phyloP scores from a whole-genome alignment of 2,797 vertebrate species.

The Coccyzus lansbergi region DNA sequence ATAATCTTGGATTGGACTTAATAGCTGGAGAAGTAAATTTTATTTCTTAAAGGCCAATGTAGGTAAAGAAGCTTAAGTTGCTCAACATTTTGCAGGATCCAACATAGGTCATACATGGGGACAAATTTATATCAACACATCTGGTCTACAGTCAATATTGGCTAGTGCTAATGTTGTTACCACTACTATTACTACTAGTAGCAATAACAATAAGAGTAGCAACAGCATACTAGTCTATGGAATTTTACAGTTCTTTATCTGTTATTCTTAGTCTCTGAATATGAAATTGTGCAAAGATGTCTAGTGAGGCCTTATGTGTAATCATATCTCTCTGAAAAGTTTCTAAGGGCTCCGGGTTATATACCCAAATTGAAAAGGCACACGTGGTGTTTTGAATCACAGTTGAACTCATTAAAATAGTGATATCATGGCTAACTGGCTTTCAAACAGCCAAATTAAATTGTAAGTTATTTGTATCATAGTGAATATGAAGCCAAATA shows the following conservation, averaged over 20 bases:
- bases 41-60: background rate
- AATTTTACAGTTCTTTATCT: background rate
- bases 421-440: background rate
- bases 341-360: background rate
- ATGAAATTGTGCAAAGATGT: background rate
- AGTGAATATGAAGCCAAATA: background rate
- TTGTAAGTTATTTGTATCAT: background rate
- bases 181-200: background rate
- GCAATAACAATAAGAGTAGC: background rate
- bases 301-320: background rate
- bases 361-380: background rate
- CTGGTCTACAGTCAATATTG: background rate
- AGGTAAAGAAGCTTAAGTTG: background rate
- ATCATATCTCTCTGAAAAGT: background rate
- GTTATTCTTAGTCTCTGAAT: background rate
- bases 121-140: background rate
- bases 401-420: background rate
- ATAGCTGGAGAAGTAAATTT: background rate
- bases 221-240: background rate
- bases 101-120: background rate
- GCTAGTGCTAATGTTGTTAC: background rate
- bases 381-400: background rate
- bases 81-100: background rate
- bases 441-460: background rate
- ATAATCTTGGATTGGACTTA: background rate